These are phyloP conservation scores for Physeter macrocephalus DNA, from an alignment of 2,113 vertebrate genomes.

Conservation along the genomic window DNA sequence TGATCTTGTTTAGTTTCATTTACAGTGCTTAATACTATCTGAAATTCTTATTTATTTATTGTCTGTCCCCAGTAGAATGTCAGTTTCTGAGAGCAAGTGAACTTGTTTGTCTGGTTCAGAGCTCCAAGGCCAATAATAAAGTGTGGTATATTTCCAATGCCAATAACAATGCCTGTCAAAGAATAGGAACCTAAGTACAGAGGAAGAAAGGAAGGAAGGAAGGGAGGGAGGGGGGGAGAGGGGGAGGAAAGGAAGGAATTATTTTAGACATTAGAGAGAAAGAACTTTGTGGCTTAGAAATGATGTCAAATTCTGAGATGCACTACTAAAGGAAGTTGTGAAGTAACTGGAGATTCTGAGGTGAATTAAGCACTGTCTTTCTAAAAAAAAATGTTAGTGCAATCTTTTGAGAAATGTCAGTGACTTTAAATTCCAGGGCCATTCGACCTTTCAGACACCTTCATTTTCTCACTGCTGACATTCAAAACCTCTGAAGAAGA, in stretches of 20 bases:
- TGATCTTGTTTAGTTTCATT: not conserved
- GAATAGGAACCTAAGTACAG: not conserved
- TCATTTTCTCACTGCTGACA: not conserved
- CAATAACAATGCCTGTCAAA: not conserved
- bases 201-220: accelerated
- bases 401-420: not conserved
- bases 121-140: not conserved
- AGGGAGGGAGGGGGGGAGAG: accelerated
- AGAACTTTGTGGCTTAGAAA: not conserved
- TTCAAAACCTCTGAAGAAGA: not conserved
- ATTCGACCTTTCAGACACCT: not conserved
- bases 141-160: not conserved
- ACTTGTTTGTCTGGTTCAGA: not conserved
- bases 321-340: not conserved
- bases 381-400: not conserved
- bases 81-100: not conserved
- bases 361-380: not conserved
- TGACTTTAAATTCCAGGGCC: not conserved
- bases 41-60: not conserved
- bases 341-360: not conserved
- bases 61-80: not conserved
- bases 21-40: not conserved
- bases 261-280: not conserved
- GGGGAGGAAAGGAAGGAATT: not conserved
- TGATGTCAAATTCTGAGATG: not conserved